Evolutionary conservation across 2,888 invertebrate species (phyloP).

Genomic region (Phragmatobia fuliginosa): DNA sequence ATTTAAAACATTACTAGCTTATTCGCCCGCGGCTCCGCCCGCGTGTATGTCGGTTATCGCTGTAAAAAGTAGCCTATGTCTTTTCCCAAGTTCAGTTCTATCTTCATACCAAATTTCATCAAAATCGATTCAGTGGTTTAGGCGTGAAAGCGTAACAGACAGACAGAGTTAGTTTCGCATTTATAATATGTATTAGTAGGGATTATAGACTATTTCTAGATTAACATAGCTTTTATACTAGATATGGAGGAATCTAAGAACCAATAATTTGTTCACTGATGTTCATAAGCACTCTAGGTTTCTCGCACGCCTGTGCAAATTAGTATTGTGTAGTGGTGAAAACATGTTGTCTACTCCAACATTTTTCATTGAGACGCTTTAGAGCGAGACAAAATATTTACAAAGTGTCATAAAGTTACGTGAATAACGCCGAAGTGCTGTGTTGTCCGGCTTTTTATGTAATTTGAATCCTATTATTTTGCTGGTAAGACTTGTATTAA

Average conservation of each 20-base stretch:
- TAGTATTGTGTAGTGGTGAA: neutral
- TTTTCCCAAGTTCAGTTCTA: too few relatives aligned
- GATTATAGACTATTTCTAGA: neutral
- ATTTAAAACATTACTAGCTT: too few relatives aligned
- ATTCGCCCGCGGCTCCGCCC: too few relatives aligned
- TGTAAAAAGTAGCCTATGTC: too few relatives aligned
- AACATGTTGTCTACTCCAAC: neutral
- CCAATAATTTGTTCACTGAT: neutral
- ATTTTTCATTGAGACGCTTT: neutral
- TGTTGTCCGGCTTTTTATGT: neutral
- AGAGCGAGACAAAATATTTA: neutral
- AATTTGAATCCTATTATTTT: neutral
- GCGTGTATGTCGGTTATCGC: too few relatives aligned
- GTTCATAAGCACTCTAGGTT: neutral
- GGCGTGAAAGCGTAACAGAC: too few relatives aligned
- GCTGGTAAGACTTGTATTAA: conserved; percentile 19
- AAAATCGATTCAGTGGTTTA: too few relatives aligned
- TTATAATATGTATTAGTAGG: too few relatives aligned
- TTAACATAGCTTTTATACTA: neutral
- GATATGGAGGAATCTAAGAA: neutral
- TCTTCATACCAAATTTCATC: too few relatives aligned
- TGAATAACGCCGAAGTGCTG: neutral
- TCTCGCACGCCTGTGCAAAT: conserved; percentile 4
- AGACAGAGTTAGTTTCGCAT: too few relatives aligned
- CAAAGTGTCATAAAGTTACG: neutral